Evolutionary conservation across 2,888 invertebrate genomes (phyloP).

Genomic region (Euclidia mi): DNA sequence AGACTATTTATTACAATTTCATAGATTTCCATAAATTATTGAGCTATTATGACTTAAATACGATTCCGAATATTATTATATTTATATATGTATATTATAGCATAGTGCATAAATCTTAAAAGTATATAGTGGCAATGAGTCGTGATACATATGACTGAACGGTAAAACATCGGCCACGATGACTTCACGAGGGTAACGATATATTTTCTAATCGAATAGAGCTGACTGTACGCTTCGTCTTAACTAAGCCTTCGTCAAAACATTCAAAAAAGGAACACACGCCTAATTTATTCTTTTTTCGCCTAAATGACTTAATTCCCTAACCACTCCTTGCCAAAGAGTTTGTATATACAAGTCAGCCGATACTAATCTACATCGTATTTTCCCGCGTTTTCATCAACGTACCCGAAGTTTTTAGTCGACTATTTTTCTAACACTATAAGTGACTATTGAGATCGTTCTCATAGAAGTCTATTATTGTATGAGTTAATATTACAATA

Average conservation of each 20-base stretch:
- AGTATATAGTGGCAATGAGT: conserved; percentile 71
- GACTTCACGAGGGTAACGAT: conserved; percentile 13
- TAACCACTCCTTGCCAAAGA: conserved; percentile 23
- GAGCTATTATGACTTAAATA: conserved; percentile 82
- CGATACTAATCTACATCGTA: conserved; percentile 2
- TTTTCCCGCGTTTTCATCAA: conserved; percentile 20
- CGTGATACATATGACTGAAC: conserved; percentile 64
- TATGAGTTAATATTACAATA: conserved; percentile 69
- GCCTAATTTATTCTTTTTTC: conserved; percentile 21
- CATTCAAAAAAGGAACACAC: conserved; percentile 20
- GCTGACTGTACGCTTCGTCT: conserved; percentile 38
- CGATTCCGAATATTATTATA: conserved; percentile 63
- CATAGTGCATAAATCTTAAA: conserved; percentile 81
- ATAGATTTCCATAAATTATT: conserved; percentile 81
- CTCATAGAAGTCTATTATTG: conserved; percentile 83
- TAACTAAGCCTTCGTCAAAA: conserved; percentile 19
- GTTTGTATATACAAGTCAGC: conserved; percentile 22
- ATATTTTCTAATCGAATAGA: conserved; percentile 20
- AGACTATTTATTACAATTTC: conserved; percentile 79
- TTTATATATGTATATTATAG: conserved; percentile 66
- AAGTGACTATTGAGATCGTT: conserved; percentile 67
- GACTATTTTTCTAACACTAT: conserved; percentile 67
- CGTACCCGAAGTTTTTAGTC: conserved; percentile 33
- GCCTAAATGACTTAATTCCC: conserved; percentile 10
- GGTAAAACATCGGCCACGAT: conserved; percentile 38